Evolutionary conservation across 30 jellyfish, hydroid and myxozoan species (phyloP).

Genomic region (Rhopilema esculentum): DNA sequence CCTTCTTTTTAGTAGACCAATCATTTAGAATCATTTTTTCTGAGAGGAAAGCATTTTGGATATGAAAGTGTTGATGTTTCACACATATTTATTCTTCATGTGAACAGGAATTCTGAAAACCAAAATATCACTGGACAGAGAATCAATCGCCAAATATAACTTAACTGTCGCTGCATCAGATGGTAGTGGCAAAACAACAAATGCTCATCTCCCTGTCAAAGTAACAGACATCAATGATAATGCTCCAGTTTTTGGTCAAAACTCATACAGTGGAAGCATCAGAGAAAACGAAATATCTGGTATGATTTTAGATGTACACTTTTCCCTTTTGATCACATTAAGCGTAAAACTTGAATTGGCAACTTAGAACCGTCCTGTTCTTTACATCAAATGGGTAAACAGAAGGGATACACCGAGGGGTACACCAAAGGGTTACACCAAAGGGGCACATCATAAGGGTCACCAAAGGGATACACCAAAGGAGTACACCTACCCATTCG

Average conservation of each 20-base stretch:
- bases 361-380: too few species aligned
- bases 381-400: too few species aligned
- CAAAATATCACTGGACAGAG: constrained; percentile 71
- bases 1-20: too few species aligned
- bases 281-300: constrained; percentile 39
- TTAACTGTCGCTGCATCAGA: constrained; percentile 77
- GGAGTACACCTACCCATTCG: too few species aligned
- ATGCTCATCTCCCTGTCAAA: constrained; percentile 73
- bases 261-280: constrained; percentile 8
- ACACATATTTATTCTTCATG: not conserved
- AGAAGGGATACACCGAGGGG: too few species aligned
- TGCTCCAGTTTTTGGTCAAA: constrained; percentile 60
- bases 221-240: constrained; percentile 91
- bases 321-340: too few species aligned
- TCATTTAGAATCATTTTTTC: too few species aligned
- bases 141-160: constrained; percentile 69
- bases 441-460: too few species aligned
- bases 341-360: too few species aligned
- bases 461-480: too few species aligned
- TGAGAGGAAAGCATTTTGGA: too few species aligned
- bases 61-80: not conserved
- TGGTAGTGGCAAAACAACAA: constrained; percentile 19
- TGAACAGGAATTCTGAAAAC: constrained; percentile 36
- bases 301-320: constrained; percentile 5
- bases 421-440: too few species aligned